Percentiles rank a stretch among this genome's conserved stretches.
Evolutionary conservation across 2,888 invertebrate species (phyloP).

Genomic region (Lepeophtheirus nordmannii): DNA sequence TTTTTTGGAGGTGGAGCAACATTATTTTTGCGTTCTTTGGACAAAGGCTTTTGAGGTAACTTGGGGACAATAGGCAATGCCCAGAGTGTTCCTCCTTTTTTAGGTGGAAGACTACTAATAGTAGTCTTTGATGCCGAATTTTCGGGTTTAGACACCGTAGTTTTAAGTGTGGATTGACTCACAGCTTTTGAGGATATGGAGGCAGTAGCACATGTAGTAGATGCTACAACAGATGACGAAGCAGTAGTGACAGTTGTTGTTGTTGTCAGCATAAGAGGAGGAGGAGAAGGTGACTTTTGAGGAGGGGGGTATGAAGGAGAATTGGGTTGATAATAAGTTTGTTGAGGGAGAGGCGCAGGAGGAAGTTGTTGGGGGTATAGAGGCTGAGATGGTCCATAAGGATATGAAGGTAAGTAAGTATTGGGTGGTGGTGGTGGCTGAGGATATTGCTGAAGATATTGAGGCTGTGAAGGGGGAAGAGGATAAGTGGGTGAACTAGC

Average conservation of each 20-base stretch:
- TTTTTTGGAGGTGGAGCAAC: not conserved
- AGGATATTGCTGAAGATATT: too few species aligned
- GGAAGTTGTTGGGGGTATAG: too few species aligned
- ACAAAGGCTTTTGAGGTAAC: conserved; percentile 20
- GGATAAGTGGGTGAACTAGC: too few species aligned
- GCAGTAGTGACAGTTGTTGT: not conserved
- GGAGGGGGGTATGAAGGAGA: not conserved
- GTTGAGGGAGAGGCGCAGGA: too few species aligned
- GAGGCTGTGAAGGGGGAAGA: too few species aligned
- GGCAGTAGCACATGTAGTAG: not conserved
- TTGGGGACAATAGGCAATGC: conserved; percentile 21
- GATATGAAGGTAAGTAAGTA: too few species aligned
- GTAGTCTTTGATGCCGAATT: not conserved
- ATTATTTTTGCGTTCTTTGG: not conserved
- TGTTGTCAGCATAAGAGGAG: not conserved
- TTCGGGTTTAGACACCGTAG: not conserved
- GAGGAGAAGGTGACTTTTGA: not conserved
- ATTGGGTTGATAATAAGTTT: not conserved
- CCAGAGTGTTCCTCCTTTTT: conserved; percentile 14
- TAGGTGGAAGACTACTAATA: not conserved
- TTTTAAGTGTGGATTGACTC: not conserved
- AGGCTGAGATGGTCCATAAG: too few species aligned
- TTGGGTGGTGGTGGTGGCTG: too few species aligned
- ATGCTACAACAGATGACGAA: not conserved
- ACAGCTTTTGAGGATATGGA: not conserved